Conservation (phyloP, 2,888 invertebrate genomes). For the Theretra japonica region DNA sequence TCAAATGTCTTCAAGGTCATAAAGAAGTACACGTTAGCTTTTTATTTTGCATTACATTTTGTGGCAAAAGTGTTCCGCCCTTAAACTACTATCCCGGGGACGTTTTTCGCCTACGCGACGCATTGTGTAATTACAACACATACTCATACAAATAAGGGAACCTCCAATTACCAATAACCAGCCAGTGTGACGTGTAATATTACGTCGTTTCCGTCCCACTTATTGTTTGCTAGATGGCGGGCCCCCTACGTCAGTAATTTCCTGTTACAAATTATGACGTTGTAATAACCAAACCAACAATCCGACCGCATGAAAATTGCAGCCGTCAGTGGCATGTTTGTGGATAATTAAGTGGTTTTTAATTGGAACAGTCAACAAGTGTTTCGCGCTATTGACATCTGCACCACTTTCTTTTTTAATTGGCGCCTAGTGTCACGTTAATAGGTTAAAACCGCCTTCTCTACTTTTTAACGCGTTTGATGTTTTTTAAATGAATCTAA, state of each 20-base stretch:
- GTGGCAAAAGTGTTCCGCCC: too few species aligned
- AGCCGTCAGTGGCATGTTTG: not conserved
- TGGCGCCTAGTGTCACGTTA: not conserved
- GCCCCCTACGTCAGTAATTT: not conserved
- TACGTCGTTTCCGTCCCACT: not conserved
- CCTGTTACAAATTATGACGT: not conserved
- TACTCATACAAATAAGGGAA: not conserved
- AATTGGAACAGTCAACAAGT: conserved; percentile 2
- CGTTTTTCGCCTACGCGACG: too few species aligned
- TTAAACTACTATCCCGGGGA: too few species aligned
- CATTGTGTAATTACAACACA: too few species aligned
- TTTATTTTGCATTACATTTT: too few species aligned
- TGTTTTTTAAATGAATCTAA: too few species aligned
- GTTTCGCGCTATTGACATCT: not conserved
- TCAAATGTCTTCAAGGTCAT: too few species aligned
- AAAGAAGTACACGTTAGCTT: too few species aligned
- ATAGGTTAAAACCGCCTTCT: too few species aligned
- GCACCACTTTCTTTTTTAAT: conserved; percentile 4
- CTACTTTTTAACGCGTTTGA: too few species aligned
- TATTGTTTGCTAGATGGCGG: not conserved
- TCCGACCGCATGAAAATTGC: not conserved
- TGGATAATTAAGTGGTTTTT: not conserved
- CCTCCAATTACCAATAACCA: not conserved
- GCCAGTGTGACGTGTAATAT: not conserved
- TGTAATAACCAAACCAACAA: not conserved